These are phyloP conservation scores for Puma concolor DNA, from an alignment of 2,113 vertebrate genomes.

Conservation along the genomic window DNA sequence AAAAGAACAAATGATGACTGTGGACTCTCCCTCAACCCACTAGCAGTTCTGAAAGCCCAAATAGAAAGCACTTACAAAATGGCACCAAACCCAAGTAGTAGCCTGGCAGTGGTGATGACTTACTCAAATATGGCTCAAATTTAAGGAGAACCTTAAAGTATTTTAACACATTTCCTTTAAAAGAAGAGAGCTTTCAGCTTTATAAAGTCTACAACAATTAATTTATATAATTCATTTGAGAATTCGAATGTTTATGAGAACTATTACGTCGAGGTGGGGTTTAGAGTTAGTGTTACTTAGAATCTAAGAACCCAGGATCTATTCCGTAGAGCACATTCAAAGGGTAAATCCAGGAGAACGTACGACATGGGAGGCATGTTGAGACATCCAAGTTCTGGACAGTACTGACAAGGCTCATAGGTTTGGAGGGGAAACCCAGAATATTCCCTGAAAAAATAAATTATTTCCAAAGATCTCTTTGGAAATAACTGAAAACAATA, in stretches of 20 bases:
- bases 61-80: neutral
- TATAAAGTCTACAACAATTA: neutral
- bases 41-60: conserved; percentile 39
- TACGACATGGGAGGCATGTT: neutral
- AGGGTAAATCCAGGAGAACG: neutral
- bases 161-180: neutral
- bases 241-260: neutral
- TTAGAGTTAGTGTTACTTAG: neutral
- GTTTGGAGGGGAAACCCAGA: conserved; percentile 49
- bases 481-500: conserved; percentile 59
- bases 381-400: conserved; percentile 1
- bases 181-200: neutral
- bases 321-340: neutral
- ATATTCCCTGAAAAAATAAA: conserved; percentile 52
- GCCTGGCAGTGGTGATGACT: neutral
- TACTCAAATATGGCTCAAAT: neutral
- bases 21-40: neutral
- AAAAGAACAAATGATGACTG: neutral
- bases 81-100: neutral
- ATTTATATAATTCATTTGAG: neutral
- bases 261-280: neutral
- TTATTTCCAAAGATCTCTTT: conserved; percentile 45
- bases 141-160: neutral
- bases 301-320: neutral
- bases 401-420: conserved; percentile 62